Percentiles rank a stretch among this genome's conserved stretches.
These are phyloP conservation scores for Microchrysa polita DNA, from an alignment of 2,888 invertebrate genomes.

Conservation along the genomic window DNA sequence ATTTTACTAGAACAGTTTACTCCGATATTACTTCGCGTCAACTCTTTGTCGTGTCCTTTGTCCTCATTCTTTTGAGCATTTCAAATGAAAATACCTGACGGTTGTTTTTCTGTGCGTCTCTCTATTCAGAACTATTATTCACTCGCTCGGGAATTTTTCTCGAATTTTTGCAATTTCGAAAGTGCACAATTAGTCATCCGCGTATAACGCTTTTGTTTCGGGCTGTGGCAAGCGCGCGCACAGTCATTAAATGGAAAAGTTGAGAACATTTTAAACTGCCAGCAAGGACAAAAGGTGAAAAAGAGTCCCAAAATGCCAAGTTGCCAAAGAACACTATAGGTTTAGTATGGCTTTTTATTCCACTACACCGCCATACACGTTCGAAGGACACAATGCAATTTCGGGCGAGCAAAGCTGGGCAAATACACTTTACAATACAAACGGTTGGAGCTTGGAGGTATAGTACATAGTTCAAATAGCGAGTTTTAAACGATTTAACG, in stretches of 20 bases:
- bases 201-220: constrained; percentile 36
- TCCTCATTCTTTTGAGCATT: too few relatives aligned
- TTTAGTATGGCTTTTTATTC: background rate
- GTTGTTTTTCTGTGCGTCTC: too few relatives aligned
- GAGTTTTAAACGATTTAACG: too few relatives aligned
- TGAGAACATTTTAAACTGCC: constrained; percentile 13
- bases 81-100: too few relatives aligned
- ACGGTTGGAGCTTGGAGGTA: too few relatives aligned
- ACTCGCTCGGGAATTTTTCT: constrained; percentile 5
- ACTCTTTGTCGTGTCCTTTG: too few relatives aligned
- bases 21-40: too few relatives aligned
- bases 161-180: constrained; percentile 2
- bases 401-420: background rate
- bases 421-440: background rate
- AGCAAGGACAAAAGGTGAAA: constrained; percentile 3
- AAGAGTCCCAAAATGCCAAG: too few relatives aligned
- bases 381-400: background rate
- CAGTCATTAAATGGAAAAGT: constrained; percentile 27
- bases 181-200: constrained; percentile 37
- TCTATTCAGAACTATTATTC: background rate
- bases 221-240: background rate
- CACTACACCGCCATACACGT: background rate
- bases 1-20: too few relatives aligned
- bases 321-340: too few relatives aligned
- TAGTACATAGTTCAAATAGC: too few relatives aligned